Evolutionary conservation across 2,888 invertebrate genomes (phyloP).

Genomic region (Ypsolopha scabrella): DNA sequence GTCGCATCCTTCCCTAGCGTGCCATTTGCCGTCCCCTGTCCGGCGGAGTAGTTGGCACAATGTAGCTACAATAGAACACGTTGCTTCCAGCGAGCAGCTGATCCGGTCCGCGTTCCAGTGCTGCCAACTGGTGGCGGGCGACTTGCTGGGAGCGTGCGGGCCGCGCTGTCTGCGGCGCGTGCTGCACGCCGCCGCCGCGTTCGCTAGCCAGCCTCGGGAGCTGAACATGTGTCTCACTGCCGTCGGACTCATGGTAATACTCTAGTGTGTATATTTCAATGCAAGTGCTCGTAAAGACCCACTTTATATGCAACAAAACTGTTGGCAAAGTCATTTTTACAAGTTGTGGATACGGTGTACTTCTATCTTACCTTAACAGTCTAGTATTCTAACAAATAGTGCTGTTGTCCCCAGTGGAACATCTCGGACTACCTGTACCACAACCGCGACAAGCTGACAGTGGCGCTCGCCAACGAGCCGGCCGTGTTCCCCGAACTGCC

Average conservation of each 20-base stretch:
- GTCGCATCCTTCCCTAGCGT: too few relatives aligned
- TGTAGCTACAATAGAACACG: not conserved
- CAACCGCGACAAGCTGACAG: conserved; percentile 87
- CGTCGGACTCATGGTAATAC: conserved; percentile 91
- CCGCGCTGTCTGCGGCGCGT: conserved; percentile 91
- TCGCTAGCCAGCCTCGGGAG: conserved; percentile 96
- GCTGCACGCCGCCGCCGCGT: conserved; percentile 93
- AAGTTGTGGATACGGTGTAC: too few relatives aligned
- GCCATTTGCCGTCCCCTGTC: too few relatives aligned
- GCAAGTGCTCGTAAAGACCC: too few relatives aligned
- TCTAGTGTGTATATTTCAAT: too few relatives aligned
- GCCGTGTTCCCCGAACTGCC: conserved; percentile 88
- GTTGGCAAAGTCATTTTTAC: too few relatives aligned
- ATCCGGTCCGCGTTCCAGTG: conserved; percentile 96
- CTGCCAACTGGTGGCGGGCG: conserved; percentile 94
- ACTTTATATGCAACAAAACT: too few relatives aligned
- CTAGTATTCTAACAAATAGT: not conserved
- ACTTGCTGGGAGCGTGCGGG: conserved; percentile 90
- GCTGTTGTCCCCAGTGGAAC: conserved; percentile 84
- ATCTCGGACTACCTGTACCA: conserved; percentile 98
- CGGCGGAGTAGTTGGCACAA: too few relatives aligned
- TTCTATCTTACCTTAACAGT: too few relatives aligned
- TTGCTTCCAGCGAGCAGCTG: conserved; percentile 79
- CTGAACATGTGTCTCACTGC: conserved; percentile 97
- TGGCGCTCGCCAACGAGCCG: conserved; percentile 78